Conservation (phyloP, 2,888 invertebrate species). For the Parnassius apollo region DNA sequence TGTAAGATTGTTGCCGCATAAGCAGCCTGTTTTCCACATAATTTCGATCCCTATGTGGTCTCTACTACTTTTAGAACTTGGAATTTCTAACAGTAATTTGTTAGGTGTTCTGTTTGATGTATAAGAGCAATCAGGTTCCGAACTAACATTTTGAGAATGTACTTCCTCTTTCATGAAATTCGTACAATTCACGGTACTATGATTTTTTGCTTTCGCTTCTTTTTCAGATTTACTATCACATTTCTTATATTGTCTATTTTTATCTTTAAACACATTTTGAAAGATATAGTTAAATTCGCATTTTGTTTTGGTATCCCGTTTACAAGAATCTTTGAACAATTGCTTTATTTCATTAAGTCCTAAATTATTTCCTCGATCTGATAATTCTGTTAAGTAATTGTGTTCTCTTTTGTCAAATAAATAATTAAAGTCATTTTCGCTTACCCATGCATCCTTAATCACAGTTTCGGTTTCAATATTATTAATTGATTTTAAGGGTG, state of each 20-base stretch:
- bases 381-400: not conserved
- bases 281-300: conserved; percentile 18
- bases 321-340: conserved; percentile 1
- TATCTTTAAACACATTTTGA: conserved; percentile 8
- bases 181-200: not conserved
- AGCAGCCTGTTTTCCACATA: conserved; percentile 11
- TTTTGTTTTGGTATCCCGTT: not conserved
- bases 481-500: not conserved
- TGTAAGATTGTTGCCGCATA: not conserved
- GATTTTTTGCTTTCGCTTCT: not conserved
- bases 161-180: not conserved
- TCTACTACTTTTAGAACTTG: conserved; percentile 4
- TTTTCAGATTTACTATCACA: conserved; percentile 2
- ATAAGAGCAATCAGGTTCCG: not conserved
- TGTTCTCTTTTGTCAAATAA: not conserved
- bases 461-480: conserved; percentile 1
- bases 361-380: conserved; percentile 9
- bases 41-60: conserved; percentile 11
- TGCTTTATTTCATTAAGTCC: conserved; percentile 2
- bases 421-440: conserved; percentile 6
- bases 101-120: not conserved
- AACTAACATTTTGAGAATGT: not conserved
- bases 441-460: conserved; percentile 8
- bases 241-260: not conserved
- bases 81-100: conserved; percentile 12